A percentile compares a stretch with the other conserved stretches of the same genome.
Conservation (phyloP, 2,113 vertebrate genomes). For the Saccopteryx leptura region DNA sequence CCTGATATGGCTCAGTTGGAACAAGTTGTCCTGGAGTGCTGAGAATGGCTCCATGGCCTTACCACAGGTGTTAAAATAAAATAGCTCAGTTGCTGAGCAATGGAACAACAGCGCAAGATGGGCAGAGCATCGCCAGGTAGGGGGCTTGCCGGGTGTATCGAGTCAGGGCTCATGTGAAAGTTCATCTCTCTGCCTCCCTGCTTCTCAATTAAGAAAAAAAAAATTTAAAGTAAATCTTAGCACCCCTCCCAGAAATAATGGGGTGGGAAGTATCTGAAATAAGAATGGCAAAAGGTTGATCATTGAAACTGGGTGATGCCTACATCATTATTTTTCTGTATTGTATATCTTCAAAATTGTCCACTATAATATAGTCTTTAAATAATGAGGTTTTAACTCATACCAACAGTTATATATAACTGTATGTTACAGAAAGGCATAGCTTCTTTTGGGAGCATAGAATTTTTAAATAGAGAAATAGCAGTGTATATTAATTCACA, state of each 20-base stretch:
- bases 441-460: neutral
- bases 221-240: constrained; percentile 18
- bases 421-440: neutral
- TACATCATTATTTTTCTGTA: neutral
- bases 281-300: neutral
- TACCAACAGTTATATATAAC: neutral
- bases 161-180: too few relatives aligned
- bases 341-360: neutral
- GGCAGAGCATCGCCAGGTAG: too few relatives aligned
- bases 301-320: neutral
- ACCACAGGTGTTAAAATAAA: too few relatives aligned
- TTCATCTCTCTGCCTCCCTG: too few relatives aligned
- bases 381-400: neutral
- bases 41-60: too few relatives aligned
- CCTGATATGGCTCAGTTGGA: too few relatives aligned
- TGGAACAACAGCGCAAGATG: too few relatives aligned
- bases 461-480: constrained; percentile 17
- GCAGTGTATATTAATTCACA: neutral
- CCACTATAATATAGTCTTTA: neutral
- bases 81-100: too few relatives aligned
- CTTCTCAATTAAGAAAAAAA: too few relatives aligned
- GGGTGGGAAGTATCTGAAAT: neutral
- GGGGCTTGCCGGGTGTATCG: too few relatives aligned
- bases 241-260: neutral
- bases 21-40: too few relatives aligned